Conservation (phyloP, 2,888 invertebrate genomes). For the Brachyopa scutellaris region DNA sequence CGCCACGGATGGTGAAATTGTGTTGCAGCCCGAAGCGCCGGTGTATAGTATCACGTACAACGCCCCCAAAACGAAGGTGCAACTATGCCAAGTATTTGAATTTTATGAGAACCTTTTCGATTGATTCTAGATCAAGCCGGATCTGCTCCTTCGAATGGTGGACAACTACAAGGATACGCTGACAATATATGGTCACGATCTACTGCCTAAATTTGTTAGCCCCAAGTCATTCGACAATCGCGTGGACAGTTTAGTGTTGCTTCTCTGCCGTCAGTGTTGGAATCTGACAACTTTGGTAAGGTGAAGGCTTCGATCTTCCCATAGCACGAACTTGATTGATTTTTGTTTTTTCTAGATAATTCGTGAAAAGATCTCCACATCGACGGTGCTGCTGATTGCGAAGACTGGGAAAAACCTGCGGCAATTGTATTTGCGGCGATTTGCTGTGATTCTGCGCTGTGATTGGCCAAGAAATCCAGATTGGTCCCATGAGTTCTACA, state of each 20-base stretch:
- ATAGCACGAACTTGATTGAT: background rate
- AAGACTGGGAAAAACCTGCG: slow-evolving; percentile 85
- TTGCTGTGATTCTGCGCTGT: slow-evolving; percentile 87
- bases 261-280: slow-evolving; percentile 86
- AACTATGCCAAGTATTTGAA: slow-evolving; percentile 14
- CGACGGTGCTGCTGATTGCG: slow-evolving; percentile 88
- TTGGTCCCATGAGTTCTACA: slow-evolving; percentile 86
- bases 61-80: slow-evolving; percentile 85
- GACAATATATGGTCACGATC: slow-evolving; percentile 86
- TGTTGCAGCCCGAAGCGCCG: slow-evolving; percentile 88
- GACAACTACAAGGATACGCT: slow-evolving; percentile 86
- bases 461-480: slow-evolving; percentile 87
- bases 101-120: background rate
- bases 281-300: slow-evolving; percentile 87
- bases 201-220: slow-evolving; percentile 86
- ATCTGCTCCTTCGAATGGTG: slow-evolving; percentile 83
- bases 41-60: slow-evolving; percentile 86
- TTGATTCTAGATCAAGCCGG: slow-evolving; percentile 82
- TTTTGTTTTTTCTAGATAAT: slow-evolving; percentile 83
- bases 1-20: slow-evolving; percentile 83
- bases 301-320: background rate
- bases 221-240: slow-evolving; percentile 87
- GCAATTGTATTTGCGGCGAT: slow-evolving; percentile 86
- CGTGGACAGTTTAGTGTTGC: slow-evolving; percentile 86
- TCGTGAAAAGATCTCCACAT: slow-evolving; percentile 89